phyloP scores from a whole-genome alignment of 2,888 invertebrate genomes.

The Creontiades dilutus region DNA sequence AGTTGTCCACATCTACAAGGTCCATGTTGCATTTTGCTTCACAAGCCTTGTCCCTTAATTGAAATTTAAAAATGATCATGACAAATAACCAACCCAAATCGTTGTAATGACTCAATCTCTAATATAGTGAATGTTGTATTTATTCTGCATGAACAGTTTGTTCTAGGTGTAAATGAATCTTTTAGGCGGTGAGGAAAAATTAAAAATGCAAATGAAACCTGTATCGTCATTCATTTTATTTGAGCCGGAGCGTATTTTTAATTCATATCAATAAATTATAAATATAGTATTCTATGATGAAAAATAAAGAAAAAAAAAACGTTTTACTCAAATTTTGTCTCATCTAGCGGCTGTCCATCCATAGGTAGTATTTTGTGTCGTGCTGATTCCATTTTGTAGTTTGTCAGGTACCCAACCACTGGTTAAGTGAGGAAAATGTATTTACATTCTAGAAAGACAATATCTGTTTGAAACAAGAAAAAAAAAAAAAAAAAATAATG shows the following conservation, averaged over 20 bases:
- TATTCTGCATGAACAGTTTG: neutral
- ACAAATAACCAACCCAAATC: neutral
- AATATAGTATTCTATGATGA: slow-evolving; percentile 6
- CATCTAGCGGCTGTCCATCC: slow-evolving; percentile 69
- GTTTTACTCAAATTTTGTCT: slow-evolving; percentile 63
- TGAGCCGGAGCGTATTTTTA: slow-evolving; percentile 19
- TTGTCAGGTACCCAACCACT: slow-evolving; percentile 5
- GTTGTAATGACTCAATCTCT: neutral
- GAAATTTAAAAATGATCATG: neutral
- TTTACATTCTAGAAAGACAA: slow-evolving; percentile 65
- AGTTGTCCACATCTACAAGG: no score
- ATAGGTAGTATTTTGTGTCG: slow-evolving; percentile 57
- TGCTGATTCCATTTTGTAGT: slow-evolving; percentile 50
- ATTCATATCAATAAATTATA: slow-evolving; percentile 51
- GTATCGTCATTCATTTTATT: neutral
- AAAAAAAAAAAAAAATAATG: slow-evolving; percentile 42
- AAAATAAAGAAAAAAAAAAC: neutral
- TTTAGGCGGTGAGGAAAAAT: neutral
- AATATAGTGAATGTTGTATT: neutral
- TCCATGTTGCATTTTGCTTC: no score
- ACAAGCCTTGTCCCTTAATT: neutral
- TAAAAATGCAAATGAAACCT: neutral
- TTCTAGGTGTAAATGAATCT: neutral
- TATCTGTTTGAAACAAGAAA: slow-evolving; percentile 62
- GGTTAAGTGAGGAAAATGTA: slow-evolving; percentile 40